These are phyloP conservation scores for Lagria hirta DNA, from an alignment of 2,888 invertebrate species.

Conservation along the genomic window DNA sequence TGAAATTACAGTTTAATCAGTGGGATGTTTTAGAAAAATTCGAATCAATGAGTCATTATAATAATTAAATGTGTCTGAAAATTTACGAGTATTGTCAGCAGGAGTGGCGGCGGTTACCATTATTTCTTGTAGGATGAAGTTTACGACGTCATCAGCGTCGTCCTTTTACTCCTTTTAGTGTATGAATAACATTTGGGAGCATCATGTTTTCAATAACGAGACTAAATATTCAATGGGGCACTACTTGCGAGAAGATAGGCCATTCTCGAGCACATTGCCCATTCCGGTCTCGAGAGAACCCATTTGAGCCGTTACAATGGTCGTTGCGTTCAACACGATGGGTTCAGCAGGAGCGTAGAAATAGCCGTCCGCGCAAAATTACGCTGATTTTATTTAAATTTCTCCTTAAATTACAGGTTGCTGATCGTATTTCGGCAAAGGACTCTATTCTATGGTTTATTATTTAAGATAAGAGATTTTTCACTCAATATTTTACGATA, in stretches of 20 bases:
- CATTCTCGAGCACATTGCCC: slow-evolving; percentile 51
- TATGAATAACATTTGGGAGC: slow-evolving; percentile 49
- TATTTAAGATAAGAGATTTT: slow-evolving; percentile 16
- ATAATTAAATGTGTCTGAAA: slow-evolving; percentile 10
- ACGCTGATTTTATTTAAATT: slow-evolving; percentile 45
- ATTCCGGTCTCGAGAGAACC: slow-evolving; percentile 52
- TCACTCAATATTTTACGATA: slow-evolving; percentile 10
- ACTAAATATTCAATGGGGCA: slow-evolving; percentile 54
- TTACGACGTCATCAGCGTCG: slow-evolving; percentile 46
- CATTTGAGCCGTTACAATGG: slow-evolving; percentile 50
- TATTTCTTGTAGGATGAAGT: slow-evolving; percentile 23
- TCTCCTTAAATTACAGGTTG: slow-evolving; percentile 39
- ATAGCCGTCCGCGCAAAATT: slow-evolving; percentile 33
- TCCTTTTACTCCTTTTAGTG: slow-evolving; percentile 44
- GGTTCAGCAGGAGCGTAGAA: slow-evolving; percentile 46
- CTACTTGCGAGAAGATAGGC: slow-evolving; percentile 50
- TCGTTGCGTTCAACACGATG: slow-evolving; percentile 50
- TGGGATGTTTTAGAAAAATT: no score
- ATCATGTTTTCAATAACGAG: slow-evolving; percentile 54
- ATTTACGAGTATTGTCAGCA: slow-evolving; percentile 6
- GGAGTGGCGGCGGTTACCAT: slow-evolving; percentile 19
- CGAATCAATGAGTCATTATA: slow-evolving; percentile 12
- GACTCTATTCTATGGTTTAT: slow-evolving; percentile 22
- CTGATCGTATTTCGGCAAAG: slow-evolving; percentile 33
- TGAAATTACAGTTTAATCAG: no score